Conservation (phyloP, 2,113 vertebrate species). For the Rhombomys opimus region DNA sequence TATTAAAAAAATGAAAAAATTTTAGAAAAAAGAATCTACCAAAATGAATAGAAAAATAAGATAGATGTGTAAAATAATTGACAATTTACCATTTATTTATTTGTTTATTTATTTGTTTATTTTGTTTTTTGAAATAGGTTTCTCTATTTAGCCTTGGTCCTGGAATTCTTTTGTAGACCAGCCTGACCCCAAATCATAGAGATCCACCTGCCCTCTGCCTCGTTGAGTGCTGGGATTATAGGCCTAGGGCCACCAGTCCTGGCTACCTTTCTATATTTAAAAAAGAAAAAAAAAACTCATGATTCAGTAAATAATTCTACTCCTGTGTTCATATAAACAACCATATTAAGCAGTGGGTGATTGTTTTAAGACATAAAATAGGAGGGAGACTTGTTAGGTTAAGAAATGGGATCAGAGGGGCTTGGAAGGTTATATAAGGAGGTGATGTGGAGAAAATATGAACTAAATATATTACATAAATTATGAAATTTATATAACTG, state of each 20-base stretch:
- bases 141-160: no score
- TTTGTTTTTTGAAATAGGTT: no score
- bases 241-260: no score
- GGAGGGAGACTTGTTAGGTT: background rate
- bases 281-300: background rate
- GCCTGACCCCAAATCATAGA: no score
- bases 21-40: background rate
- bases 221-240: no score
- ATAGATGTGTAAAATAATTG: background rate
- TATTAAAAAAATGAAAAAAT: no score
- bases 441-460: background rate
- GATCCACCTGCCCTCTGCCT: no score
- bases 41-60: background rate
- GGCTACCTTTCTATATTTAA: no score
- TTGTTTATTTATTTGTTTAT: no score
- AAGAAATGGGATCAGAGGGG: no score
- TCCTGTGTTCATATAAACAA: background rate
- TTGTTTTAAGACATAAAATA: background rate
- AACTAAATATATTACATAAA: background rate
- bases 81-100: no score
- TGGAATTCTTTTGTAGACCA: no score
- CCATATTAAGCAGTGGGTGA: background rate
- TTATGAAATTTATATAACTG: background rate
- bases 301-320: background rate
- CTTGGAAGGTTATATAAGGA: background rate